These are phyloP conservation scores for Drosophila helvetica DNA, from an alignment of 2,888 invertebrate species.

Conservation along the genomic window DNA sequence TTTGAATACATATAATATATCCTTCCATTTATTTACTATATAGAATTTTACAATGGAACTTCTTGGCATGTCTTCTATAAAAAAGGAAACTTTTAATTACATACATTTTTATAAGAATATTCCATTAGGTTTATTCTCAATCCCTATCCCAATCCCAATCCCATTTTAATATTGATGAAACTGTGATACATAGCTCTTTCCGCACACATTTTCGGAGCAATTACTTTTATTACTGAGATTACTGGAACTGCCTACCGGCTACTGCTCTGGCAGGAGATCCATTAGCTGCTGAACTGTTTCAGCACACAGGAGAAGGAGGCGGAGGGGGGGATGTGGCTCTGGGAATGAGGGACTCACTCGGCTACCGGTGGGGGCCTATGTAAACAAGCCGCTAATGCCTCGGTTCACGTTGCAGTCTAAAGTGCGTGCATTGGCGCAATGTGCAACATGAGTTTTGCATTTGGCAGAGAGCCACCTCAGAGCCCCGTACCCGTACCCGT, in stretches of 20 bases:
- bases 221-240: too few relatives aligned
- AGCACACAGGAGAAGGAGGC: not conserved
- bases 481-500: not conserved
- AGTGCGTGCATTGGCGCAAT: constrained; percentile 68
- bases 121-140: not conserved
- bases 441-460: constrained; percentile 80
- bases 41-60: too few relatives aligned
- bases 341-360: not conserved
- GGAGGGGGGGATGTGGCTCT: not conserved
- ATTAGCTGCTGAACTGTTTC: constrained; percentile 9
- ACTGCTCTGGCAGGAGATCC: not conserved
- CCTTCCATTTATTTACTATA: too few relatives aligned
- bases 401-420: constrained; percentile 33
- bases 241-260: too few relatives aligned
- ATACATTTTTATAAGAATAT: not conserved
- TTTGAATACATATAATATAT: too few relatives aligned
- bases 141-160: too few relatives aligned
- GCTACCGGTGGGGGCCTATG: constrained; percentile 42
- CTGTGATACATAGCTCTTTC: not conserved
- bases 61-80: too few relatives aligned
- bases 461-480: constrained; percentile 52
- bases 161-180: not conserved
- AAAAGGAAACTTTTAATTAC: not conserved
- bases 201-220: not conserved
- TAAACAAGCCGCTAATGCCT: constrained; percentile 64